A percentile compares a stretch with the other conserved stretches of the same genome.
These are phyloP conservation scores for Chrysodeixis includens DNA, from an alignment of 2,888 invertebrate species.

Conservation along the genomic window DNA sequence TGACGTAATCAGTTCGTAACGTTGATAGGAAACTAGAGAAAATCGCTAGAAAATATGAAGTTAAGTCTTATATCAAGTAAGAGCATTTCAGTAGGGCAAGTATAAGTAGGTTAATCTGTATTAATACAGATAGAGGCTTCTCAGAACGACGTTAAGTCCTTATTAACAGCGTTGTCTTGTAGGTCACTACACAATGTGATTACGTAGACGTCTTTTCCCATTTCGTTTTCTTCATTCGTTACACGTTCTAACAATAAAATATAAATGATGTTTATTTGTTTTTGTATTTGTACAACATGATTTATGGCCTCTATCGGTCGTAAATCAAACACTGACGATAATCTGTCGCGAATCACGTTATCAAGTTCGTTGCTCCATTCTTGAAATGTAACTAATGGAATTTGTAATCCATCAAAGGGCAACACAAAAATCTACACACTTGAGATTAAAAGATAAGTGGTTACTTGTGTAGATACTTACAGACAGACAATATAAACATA, in stretches of 20 bases:
- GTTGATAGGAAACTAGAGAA: slow-evolving; percentile 2
- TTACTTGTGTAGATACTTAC: too few species aligned
- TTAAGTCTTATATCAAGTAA: slow-evolving; percentile 13
- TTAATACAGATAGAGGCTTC: slow-evolving; percentile 4
- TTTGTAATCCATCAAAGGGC: neutral
- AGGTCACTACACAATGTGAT: slow-evolving; percentile 11
- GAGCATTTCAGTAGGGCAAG: slow-evolving; percentile 15
- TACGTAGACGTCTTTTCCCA: slow-evolving; percentile 9
- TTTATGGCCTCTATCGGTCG: slow-evolving; percentile 9
- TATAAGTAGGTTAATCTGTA: slow-evolving; percentile 38
- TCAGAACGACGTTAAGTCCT: slow-evolving; percentile 6
- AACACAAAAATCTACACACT: neutral
- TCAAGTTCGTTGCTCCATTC: neutral
- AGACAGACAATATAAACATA: neutral
- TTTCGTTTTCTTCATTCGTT: slow-evolving; percentile 17
- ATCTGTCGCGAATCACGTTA: neutral
- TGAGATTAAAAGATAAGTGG: neutral
- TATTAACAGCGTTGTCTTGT: slow-evolving; percentile 12
- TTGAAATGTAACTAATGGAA: neutral
- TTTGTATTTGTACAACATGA: slow-evolving; percentile 12
- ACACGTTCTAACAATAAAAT: slow-evolving; percentile 14
- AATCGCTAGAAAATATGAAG: neutral
- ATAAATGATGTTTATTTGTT: slow-evolving; percentile 10
- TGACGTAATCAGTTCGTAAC: slow-evolving; percentile 8
- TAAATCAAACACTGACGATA: neutral